These are phyloP conservation scores for Spicauda simplicius DNA, from an alignment of 2,888 invertebrate species.

Conservation along the genomic window DNA sequence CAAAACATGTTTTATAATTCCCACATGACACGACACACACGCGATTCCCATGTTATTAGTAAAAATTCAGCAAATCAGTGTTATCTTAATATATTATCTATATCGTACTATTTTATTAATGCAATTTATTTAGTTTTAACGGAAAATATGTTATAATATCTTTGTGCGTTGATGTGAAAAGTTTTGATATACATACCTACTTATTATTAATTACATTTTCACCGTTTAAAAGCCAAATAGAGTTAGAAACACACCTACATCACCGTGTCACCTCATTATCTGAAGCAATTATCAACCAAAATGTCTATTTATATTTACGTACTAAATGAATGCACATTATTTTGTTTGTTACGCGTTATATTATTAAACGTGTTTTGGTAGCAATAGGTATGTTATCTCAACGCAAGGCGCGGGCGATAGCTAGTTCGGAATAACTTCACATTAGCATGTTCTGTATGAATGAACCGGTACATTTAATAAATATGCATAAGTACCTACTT, in stretches of 20 bases:
- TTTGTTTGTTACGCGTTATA: not conserved
- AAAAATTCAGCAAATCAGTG: not conserved
- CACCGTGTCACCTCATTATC: not conserved
- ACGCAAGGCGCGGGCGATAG: conserved; percentile 1
- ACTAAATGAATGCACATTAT: not conserved
- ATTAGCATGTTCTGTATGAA: conserved; percentile 25
- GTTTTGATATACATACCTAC: too few species aligned
- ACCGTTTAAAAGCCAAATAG: not conserved
- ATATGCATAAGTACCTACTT: conserved; percentile 26
- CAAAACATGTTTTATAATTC: too few species aligned
- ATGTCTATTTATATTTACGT: not conserved
- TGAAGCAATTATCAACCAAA: not conserved
- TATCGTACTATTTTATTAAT: not conserved
- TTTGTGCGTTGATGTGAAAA: too few species aligned
- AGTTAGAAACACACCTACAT: not conserved
- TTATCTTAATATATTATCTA: conserved; percentile 1
- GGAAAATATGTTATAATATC: too few species aligned
- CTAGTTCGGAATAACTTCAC: conserved; percentile 19
- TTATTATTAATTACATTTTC: too few species aligned
- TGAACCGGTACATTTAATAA: conserved; percentile 24
- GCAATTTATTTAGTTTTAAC: too few species aligned
- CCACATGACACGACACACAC: not conserved
- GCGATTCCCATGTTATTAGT: conserved; percentile 1
- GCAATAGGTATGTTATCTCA: not conserved
- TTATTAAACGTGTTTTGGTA: too few species aligned